Evolutionary conservation across 2,888 invertebrate species (phyloP), one percentile per base, ranked within the genome.

Genomic region (Argyresthia goedartella): DNA sequence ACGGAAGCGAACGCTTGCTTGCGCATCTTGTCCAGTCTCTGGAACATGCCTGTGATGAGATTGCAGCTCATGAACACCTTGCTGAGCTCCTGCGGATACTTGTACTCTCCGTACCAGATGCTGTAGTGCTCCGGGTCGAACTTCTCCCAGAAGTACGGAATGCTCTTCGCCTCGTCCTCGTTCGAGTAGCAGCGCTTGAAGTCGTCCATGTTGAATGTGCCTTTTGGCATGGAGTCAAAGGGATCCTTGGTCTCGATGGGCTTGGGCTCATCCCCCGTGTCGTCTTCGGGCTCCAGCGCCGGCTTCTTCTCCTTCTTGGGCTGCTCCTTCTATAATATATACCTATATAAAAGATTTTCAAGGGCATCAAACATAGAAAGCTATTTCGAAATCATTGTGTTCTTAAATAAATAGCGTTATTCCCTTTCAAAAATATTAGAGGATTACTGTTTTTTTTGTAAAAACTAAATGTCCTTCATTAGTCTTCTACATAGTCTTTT

Each of bases 41-140:
- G 99, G 89, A 92, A 98, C 98, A 99, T 98, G 63, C 99, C 96
- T 57, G 94, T 91, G 73, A 99, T 97, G 54, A 99, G 91, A 88
- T 99, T 99, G 82, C 98, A 97, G 76, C 96, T 97, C 99, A 99
- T 99, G 89, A 98, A 99, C 46, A 94, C 92, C 81, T 95, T 94
- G 59, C 93, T 88, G 16, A 99, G 90, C 75, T 99, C 98, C 55
- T 96, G 89, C 55, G 94, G 93, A 85, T 95, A 99, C 82, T 98
- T 97, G 90, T 99, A 99, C 88, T 98, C 97, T 51, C 96, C 93
- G 59, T 90, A 92, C 99, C 99, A 99, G 80, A 99, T 96, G 56
- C 98, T 98, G 79, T 97, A 98, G 82, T 97, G 90, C 73, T 97
- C 93, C 8, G 95, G 89, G 81, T 99, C 99, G 73, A 99, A 99